phyloP scores from a whole-genome alignment of 1,140 invertebrate species.

The Orius laevigatus region DNA sequence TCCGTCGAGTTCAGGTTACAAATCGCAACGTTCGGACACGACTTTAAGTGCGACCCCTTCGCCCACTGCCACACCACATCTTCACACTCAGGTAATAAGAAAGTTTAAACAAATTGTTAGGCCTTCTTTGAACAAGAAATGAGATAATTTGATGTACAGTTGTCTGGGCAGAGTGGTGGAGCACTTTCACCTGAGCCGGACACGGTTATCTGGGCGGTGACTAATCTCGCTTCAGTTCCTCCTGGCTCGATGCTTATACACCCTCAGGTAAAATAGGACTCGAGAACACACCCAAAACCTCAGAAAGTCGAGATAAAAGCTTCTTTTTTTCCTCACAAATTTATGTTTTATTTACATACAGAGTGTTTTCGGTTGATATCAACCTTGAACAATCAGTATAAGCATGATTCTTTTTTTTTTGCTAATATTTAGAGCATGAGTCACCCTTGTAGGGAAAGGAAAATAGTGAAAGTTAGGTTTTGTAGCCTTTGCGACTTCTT shows the following conservation, averaged over 20 bases:
- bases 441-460: too few relatives aligned
- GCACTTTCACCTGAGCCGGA: constrained; percentile 18
- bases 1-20: constrained; percentile 67
- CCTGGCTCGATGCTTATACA: constrained; percentile 72
- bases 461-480: too few relatives aligned
- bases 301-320: too few relatives aligned
- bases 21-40: constrained; percentile 52
- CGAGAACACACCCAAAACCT: too few relatives aligned
- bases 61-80: constrained; percentile 32
- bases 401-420: constrained; percentile 1
- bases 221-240: constrained; percentile 62
- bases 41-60: constrained; percentile 42
- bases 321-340: too few relatives aligned
- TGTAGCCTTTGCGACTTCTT: too few relatives aligned
- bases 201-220: constrained; percentile 65
- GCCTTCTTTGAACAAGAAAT: not conserved
- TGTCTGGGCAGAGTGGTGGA: constrained; percentile 17
- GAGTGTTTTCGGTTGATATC: not conserved
- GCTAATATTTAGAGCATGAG: too few relatives aligned
- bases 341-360: too few relatives aligned
- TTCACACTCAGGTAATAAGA: constrained; percentile 21
- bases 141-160: constrained; percentile 11
- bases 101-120: constrained; percentile 10
- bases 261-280: constrained; percentile 57
- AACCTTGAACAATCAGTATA: not conserved